Percentiles rank a stretch among this genome's conserved stretches.
Evolutionary conservation across 2,888 invertebrate species (phyloP).

Genomic region (Cloeon dipterum): DNA sequence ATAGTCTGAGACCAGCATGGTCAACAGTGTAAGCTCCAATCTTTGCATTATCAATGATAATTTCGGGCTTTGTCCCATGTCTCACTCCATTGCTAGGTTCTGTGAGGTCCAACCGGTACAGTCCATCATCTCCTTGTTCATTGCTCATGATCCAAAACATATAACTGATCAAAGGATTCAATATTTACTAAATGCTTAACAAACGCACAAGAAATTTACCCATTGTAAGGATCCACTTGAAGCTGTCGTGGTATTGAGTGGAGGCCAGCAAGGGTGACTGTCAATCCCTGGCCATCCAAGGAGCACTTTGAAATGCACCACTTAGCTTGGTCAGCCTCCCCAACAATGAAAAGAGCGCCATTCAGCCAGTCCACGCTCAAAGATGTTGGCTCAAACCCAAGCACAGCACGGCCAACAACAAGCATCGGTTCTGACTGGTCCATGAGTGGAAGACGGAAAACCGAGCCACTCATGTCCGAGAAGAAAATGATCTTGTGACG

Average conservation of each 20-base stretch:
- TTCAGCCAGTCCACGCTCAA: conserved; percentile 78
- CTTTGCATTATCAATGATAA: conserved; percentile 37
- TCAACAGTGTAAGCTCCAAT: conserved; percentile 69
- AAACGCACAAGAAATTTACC: conserved; percentile 33
- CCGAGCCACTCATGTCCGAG: conserved; percentile 44
- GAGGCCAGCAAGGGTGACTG: conserved; percentile 46
- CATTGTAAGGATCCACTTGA: conserved; percentile 82
- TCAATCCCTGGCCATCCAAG: conserved; percentile 44
- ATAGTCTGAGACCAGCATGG: conserved; percentile 52
- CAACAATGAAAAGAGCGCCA: conserved; percentile 58
- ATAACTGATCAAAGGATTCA: too few species aligned
- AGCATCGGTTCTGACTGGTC: conserved; percentile 11
- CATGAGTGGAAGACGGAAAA: conserved; percentile 25
- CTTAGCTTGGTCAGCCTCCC: conserved; percentile 27
- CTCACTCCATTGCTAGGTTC: conserved; percentile 51
- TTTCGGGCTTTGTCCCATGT: conserved; percentile 38
- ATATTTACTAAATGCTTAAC: too few species aligned
- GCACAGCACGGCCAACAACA: conserved; percentile 19
- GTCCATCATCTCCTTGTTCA: conserved; percentile 28
- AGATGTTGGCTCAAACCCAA: conserved; percentile 35
- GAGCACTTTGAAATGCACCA: conserved; percentile 60
- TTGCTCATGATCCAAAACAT: conserved; percentile 52
- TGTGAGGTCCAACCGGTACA: conserved; percentile 53
- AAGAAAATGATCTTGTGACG: conserved; percentile 43
- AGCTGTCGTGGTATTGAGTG: conserved; percentile 49